These are phyloP conservation scores for Meiosimyza decipiens DNA, from an alignment of 2,888 invertebrate species.

Conservation along the genomic window DNA sequence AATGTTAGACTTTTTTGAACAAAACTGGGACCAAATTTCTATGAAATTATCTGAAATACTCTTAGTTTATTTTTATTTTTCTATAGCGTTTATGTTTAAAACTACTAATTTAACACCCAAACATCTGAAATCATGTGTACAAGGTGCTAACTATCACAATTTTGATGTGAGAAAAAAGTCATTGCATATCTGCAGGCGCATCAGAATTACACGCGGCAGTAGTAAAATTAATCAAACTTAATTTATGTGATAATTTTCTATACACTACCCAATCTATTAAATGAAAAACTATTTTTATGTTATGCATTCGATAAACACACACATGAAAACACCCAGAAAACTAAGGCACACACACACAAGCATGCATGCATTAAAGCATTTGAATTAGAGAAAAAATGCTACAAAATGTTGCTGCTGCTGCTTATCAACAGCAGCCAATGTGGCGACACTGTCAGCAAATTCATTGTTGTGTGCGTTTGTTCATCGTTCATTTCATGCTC, in stretches of 20 bases:
- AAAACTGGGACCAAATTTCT: too few relatives aligned
- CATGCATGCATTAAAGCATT: not conserved
- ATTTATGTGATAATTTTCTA: not conserved
- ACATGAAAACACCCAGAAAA: not conserved
- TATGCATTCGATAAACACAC: not conserved
- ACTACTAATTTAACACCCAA: too few relatives aligned
- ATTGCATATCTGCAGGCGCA: too few relatives aligned
- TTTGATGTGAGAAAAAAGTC: too few relatives aligned
- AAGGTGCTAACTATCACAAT: too few relatives aligned
- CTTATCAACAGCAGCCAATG: constrained; percentile 23
- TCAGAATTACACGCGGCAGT: too few relatives aligned
- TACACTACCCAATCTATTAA: not conserved
- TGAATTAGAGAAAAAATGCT: not conserved
- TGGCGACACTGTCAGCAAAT: not conserved
- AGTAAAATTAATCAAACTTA: constrained; percentile 7
- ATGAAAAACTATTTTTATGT: constrained; percentile 17
- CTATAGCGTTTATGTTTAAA: too few relatives aligned
- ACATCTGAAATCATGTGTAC: too few relatives aligned
- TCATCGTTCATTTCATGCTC: not conserved
- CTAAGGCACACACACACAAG: constrained; percentile 16
- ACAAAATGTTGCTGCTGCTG: not conserved
- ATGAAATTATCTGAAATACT: too few relatives aligned
- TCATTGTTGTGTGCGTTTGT: not conserved
- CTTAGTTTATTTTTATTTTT: too few relatives aligned
- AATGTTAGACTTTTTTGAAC: too few relatives aligned